Base-by-base conservation (phyloP, 2,797 vertebrate species). In the Melanotaenia parkinsoni region DNA sequence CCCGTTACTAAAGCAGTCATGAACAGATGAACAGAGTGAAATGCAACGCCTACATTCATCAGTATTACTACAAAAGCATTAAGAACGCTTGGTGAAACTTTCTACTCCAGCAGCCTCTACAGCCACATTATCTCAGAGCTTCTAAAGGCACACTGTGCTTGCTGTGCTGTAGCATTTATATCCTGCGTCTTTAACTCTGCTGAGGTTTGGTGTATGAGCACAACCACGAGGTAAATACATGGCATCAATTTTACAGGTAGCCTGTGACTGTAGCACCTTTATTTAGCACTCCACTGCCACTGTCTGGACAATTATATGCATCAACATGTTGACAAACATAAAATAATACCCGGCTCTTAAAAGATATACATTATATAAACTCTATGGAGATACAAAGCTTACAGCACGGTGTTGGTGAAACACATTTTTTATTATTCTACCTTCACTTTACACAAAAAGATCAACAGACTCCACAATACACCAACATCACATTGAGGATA, bases 41-140 rank as follows among this genome's bases (percentile, higher is more conserved):
- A 38, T 45, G 37, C 28, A 33, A 47, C n/a, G 58, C 47, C 28
- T 53, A 58, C 69, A 81, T 62, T 65, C 69, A 77, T 79, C 60
- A 63, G 56, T 73, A 80, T 88, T 90, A 77, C 82, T 77, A 78
- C 70, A 82, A 38, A 45, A 67, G 68, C 71, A 82, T 86, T 84
- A 82, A 72, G 54, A 76, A 82, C 65, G 83, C 81, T 86, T 67
- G 51, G 79, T 62, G 47, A 87, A 91, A 90, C 82, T 87, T 89
- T 90, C 81, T 81, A 87, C 62, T 26, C 74, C 85, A 85, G 80
- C 68, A 86, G 85, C 76, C 72, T 69, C 72, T 82, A 68, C 72
- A 83, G 80, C 80, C 73, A 69, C 70, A 79, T 69, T 67, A 67
- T 86, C 79, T 81, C 47, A 70, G 66, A 86, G 61, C 64, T 58